Base-by-base conservation (phyloP, 1,140 invertebrate species). In the Cyphomyrmex costatus region DNA sequence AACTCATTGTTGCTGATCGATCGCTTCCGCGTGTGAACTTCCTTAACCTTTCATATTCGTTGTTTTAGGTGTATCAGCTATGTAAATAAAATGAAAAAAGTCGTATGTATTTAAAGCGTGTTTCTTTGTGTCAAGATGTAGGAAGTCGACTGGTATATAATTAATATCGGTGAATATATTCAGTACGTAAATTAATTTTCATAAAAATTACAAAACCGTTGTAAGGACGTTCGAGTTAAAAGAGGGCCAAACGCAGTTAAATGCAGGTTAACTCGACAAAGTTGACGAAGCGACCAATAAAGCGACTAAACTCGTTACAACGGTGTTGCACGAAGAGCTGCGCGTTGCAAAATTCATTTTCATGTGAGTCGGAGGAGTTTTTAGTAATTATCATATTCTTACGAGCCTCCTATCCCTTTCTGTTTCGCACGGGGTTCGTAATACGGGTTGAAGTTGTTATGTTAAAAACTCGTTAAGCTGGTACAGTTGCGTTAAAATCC, bases 1-100 rank as follows among this genome's bases (percentile, higher is more conserved):
- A 79, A 86, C 77, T 88, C 77, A 86, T 83, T 83, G 79, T 73
- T 73, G 63, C 63, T 80, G 79, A 83, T 83, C 79, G 68, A 83
- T 83, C 68, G 79, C 27, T 36, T 60, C 53, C 24, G 6, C 24
- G 6, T 74, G 42, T 74, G 53, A 83, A 56, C 53, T 83, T 83
- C 53, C 68, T 73, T 60, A 83, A 36, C 53, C 36, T 60, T 49
- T 60, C 46, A 42, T 46, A 7, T 61, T 60, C 36, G 78, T n/a
- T 46, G n/a, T 53, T 79, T 79, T 51, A 53, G 24, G 14, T 73
- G 74, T 21, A 74, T 8, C 36, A 65, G 68, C 24, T 46, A 30
- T 36, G n/a, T 60, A 16, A 21, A 21, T 30, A 12, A 61, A 46
- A 24, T 10, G 12, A 46, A 58, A 80, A 77, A 51, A 63, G 12